Evolutionary conservation across 2,797 vertebrate species (phyloP), one percentile per base, ranked within the genome.

Genomic region (Xiphophorus birchmanni): DNA sequence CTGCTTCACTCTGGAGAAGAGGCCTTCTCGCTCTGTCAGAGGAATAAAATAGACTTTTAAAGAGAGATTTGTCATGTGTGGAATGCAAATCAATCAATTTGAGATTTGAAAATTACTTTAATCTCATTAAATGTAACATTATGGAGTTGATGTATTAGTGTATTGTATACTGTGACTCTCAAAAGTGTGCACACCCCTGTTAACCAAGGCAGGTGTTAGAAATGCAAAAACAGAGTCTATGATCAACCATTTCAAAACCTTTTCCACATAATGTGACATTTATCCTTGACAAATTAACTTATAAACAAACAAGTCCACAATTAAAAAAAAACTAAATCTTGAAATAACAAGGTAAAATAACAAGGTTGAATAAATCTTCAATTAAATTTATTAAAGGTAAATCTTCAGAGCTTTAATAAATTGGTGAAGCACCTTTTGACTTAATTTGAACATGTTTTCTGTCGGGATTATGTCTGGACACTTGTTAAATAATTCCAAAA

Each of bases 1-100:
- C 90, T 97, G 97, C 76, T 88, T 94, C 81, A 96, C 82, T 0
- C 92, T 89, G 76, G 95, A 94, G 60, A 94, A 87, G 76, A 95
- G 75, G 67, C 90, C 77, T 26, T 94, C 85, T 86, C 23, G 91
- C 73, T 91, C 96, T 97, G 87, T 50, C 12, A 74, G 72, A 65
- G 29, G 40, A 58, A 75, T 8, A n/a, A 17, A 88, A 78, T 60
- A 87, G 32, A 84, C 26, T 71, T 71, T 23, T 44, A 44, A 72
- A 45, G 42, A 47, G 29, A 45, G 12, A 44, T 13, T n/a, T 44
- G 40, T 44, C 40, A 44, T 5, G 17, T 72, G 26, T 8, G 12
- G 47, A 72, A 72, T n/a, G 13, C 15, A n/a, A 72, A 29, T 13
- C 26, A 17, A 15, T 2, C 23, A 12, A 72, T 54, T 54, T 10